Evolutionary conservation across 1,140 invertebrate genomes (phyloP).

Genomic region (Condylostylus longicornis): DNA sequence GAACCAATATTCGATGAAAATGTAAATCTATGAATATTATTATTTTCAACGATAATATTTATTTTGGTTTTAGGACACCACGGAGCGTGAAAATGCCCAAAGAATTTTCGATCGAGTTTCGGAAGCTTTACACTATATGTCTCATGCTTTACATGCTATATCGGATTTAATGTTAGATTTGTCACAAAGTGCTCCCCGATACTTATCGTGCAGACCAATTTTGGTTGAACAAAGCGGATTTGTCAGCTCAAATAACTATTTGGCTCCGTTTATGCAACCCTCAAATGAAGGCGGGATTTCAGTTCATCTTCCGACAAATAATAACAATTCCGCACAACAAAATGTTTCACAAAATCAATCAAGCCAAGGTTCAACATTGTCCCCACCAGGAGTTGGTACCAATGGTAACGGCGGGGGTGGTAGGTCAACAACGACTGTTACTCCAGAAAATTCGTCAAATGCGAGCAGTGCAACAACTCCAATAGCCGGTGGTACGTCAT

Average conservation of each 20-base stretch:
- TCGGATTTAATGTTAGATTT: slow-evolving; percentile 72
- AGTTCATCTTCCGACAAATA: too few species aligned
- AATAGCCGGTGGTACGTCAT: too few species aligned
- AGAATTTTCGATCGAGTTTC: slow-evolving; percentile 53
- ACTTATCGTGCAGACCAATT: slow-evolving; percentile 53
- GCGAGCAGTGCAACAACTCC: too few species aligned
- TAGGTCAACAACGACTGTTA: too few species aligned
- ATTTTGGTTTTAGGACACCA: slow-evolving; percentile 26
- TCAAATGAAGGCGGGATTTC: too few species aligned
- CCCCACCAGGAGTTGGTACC: slow-evolving; percentile 13
- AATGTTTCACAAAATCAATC: background rate
- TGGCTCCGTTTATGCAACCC: slow-evolving; percentile 7
- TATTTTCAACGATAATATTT: background rate
- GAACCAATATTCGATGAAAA: slow-evolving; percentile 40
- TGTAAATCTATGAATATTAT: slow-evolving; percentile 30
- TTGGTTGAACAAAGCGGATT: slow-evolving; percentile 51
- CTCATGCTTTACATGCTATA: slow-evolving; percentile 73
- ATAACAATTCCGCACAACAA: background rate
- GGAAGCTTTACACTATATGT: slow-evolving; percentile 64
- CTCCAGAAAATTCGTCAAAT: too few species aligned
- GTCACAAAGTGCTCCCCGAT: slow-evolving; percentile 46
- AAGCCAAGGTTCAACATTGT: slow-evolving; percentile 4
- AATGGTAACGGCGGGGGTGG: slow-evolving; percentile 13
- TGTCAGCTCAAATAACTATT: slow-evolving; percentile 29
- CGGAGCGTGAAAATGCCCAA: slow-evolving; percentile 39